Base-by-base conservation (phyloP, 2,113 vertebrate species). In the Castor canadensis region DNA sequence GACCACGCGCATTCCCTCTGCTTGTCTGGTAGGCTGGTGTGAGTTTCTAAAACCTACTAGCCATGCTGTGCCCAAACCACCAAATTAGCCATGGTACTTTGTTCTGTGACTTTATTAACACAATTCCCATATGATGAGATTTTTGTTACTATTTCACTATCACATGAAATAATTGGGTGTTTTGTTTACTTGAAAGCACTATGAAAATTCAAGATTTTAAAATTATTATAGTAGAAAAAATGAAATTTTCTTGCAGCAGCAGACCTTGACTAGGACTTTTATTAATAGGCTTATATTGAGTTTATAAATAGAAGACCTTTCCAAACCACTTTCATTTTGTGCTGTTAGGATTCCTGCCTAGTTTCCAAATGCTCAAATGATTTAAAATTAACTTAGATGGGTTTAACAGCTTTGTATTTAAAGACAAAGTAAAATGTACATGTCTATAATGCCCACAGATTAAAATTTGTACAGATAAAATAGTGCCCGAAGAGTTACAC, bases 111-210 rank as follows among this genome's bases (percentile, higher is more conserved):
- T 77, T 28, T 64, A 69, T 28, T 56, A 86, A 87, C 28, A 83
- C 24, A 62, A 62, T 1, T 89, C 30, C 40, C 35, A 56, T 8
- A 30, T 15, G 28, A 80, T 20, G 56, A 43, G 54, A 86, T 62
- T 84, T 93, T 83, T 77, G 84, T 73, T 93, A 87, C 38, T 87
- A 47, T 52, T 81, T 86, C 60, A 91, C 35, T 71, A 84, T 5
- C 58, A 94, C 89, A 66, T 79, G 17, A 93, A 95, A 93, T 56
- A 45, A 88, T 64, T n/a, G 64, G 17, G 11, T 75, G 12, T 82
- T 93, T 77, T 87, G n/a, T 45, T 82, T 49, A 38, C 40, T 95
- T 90, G 69, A 94, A 89, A 87, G 12, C 40, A 71, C 9, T 58
- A 79, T 64, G 30, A 72, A 91, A 85, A 77, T 71, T 76, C 8